A percentile compares a stretch with the other conserved stretches of the same genome.
Conservation (phyloP, 2,888 invertebrate species). For the Cremastinae sp. region DNA sequence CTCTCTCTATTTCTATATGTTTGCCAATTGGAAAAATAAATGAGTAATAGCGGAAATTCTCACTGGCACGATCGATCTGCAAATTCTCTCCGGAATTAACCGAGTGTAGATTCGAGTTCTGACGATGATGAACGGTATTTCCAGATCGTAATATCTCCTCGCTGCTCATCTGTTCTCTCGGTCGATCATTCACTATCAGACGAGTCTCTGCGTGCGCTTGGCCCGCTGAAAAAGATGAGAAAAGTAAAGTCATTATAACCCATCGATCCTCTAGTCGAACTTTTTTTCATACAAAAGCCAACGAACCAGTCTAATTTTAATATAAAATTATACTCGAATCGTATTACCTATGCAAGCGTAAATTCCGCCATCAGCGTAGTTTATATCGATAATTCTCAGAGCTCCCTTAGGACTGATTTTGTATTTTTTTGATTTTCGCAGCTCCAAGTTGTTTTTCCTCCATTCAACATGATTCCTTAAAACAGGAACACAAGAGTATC, state of each 20-base stretch:
- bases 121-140: conserved; percentile 78
- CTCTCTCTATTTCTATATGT: conserved; percentile 6
- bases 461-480: conserved; percentile 90
- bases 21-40: neutral
- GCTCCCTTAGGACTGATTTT: conserved; percentile 96
- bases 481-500: conserved; percentile 35
- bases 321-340: too few species aligned
- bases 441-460: conserved; percentile 91
- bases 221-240: conserved; percentile 82
- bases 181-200: conserved; percentile 89
- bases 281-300: too few species aligned
- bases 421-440: conserved; percentile 90
- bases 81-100: conserved; percentile 81
- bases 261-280: neutral
- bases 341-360: conserved; percentile 90
- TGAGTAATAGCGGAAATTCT: conserved; percentile 31
- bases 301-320: too few species aligned
- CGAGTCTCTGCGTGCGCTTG: conserved; percentile 90
- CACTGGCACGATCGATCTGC: conserved; percentile 73
- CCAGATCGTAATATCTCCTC: conserved; percentile 85
- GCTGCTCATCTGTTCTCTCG: conserved; percentile 90
- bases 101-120: conserved; percentile 78
- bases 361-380: conserved; percentile 90
- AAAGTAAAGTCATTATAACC: conserved; percentile 2
- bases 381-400: conserved; percentile 90